Evolutionary conservation across 2,113 vertebrate genomes (phyloP), one percentile per base, ranked within the genome.

Genomic region (Pelecanoides urinatrix): DNA sequence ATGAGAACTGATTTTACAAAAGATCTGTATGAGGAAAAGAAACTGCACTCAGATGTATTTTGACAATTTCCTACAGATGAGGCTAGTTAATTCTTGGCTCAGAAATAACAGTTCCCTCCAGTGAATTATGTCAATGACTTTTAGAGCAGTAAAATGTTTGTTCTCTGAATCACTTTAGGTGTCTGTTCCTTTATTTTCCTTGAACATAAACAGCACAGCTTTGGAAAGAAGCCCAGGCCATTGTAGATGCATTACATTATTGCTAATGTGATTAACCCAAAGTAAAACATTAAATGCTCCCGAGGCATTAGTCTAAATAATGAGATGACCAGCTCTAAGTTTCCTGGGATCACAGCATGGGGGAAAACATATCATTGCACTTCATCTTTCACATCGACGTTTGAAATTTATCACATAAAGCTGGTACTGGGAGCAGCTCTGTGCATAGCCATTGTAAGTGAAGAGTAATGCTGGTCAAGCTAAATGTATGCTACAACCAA

Each of bases 1-100:
- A 94, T 74, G 85, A 95, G 77, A 89, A 80, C 74, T 78, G 73
- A 67, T 95, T 97, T 97, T 96, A 97, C 45, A 87, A 95, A 96
- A 95, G 79, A 89, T 84, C 56, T 68, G n/a, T 49, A 85, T 62
- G 38, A 89, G 83, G 68, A 75, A 96, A 96, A 93, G 47, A 94
- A 97, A 65, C 49, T 34, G 15, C 1, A 1, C 4, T 26, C 17
- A 92, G 94, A 96, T 87, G 17, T 86, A 93, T 96, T 95, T 91
- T 95, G 93, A 97, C 73, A 93, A 79, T 96, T 97, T 96, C 56
- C 73, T 95, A 23, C 49, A 92, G 92, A 95, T 66, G 32, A 94
- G 55, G 44, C 42, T 96, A 81, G 80, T 95, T 93, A 94, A 88
- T 96, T 94, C 83, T 94, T 94, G 90, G 86, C 76, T 96, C 29